A percentile compares a stretch with the other conserved stretches of the same genome.
Conservation (phyloP, 2,888 invertebrate genomes). For the Synergus gifuensis region DNA sequence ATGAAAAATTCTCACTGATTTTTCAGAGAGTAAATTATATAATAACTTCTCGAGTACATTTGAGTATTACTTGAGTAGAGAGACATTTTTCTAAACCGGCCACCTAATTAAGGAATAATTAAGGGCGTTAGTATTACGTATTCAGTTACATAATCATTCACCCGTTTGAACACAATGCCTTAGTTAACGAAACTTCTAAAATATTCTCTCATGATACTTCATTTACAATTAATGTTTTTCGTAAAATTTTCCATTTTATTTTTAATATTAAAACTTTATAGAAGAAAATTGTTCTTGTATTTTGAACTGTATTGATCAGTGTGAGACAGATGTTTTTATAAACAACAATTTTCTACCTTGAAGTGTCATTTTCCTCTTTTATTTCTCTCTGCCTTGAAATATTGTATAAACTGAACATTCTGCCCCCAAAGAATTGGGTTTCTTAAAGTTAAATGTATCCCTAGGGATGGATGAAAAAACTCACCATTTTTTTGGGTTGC, state of each 20-base stretch:
- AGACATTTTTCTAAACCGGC: background rate
- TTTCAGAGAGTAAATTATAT: background rate
- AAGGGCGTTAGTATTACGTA: conserved; percentile 5
- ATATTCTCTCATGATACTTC: background rate
- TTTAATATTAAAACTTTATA: background rate
- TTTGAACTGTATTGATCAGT: background rate
- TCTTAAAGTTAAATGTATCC: background rate
- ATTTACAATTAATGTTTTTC: background rate
- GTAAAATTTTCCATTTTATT: no score
- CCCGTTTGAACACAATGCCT: conserved; percentile 11
- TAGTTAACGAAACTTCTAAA: background rate
- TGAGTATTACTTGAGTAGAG: background rate
- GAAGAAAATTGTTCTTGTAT: background rate
- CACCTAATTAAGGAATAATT: conserved; percentile 25
- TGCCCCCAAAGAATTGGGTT: background rate
- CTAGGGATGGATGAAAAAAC: conserved; percentile 38
- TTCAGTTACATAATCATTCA: background rate
- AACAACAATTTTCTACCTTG: background rate
- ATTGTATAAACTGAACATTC: background rate
- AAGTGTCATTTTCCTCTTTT: background rate
- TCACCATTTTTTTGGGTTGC: conserved; percentile 81
- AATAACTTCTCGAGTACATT: background rate
- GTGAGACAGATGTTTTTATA: background rate
- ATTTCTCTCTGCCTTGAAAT: conserved; percentile 11
- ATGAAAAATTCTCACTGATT: background rate